These are phyloP conservation scores for Cephus pygmeus DNA, from an alignment of 2,888 invertebrate species.

Conservation along the genomic window DNA sequence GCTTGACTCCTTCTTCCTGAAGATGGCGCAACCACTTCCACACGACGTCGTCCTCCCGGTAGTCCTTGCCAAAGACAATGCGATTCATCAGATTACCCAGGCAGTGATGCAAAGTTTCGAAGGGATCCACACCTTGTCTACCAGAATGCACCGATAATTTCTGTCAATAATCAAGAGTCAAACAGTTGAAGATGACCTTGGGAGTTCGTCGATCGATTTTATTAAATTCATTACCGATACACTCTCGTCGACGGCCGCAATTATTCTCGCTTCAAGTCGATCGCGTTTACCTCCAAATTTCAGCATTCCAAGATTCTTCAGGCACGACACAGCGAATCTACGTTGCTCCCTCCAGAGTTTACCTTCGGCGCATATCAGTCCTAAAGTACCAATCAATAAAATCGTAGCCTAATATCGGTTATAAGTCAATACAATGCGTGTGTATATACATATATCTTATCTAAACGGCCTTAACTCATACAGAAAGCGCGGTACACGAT, in stretches of 20 bases:
- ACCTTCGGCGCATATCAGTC: conserved; percentile 86
- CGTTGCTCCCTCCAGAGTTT: conserved; percentile 86
- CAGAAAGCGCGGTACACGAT: too few relatives aligned
- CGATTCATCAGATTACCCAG: conserved; percentile 83
- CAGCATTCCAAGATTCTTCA: conserved; percentile 80
- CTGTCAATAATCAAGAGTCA: not conserved
- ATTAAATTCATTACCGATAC: conserved; percentile 66
- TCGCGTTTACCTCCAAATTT: conserved; percentile 72
- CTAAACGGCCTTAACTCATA: too few relatives aligned
- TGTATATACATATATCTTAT: too few relatives aligned
- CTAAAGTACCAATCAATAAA: conserved; percentile 65
- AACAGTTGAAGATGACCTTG: not conserved
- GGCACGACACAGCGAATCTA: conserved; percentile 76
- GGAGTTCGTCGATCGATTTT: not conserved
- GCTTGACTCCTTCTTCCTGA: conserved; percentile 86
- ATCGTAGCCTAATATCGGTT: too few relatives aligned
- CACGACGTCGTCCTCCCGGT: conserved; percentile 74
- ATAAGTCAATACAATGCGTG: too few relatives aligned
- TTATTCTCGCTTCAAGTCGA: conserved; percentile 75
- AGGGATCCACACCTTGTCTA: conserved; percentile 66
- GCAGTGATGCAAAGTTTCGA: conserved; percentile 73
- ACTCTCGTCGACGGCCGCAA: conserved; percentile 72
- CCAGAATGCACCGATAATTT: not conserved
- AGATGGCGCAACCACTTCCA: conserved; percentile 83
- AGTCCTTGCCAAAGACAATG: conserved; percentile 82